These are phyloP conservation scores for Centropyge bicolor DNA, from an alignment of 2,797 vertebrate species.

Conservation along the genomic window DNA sequence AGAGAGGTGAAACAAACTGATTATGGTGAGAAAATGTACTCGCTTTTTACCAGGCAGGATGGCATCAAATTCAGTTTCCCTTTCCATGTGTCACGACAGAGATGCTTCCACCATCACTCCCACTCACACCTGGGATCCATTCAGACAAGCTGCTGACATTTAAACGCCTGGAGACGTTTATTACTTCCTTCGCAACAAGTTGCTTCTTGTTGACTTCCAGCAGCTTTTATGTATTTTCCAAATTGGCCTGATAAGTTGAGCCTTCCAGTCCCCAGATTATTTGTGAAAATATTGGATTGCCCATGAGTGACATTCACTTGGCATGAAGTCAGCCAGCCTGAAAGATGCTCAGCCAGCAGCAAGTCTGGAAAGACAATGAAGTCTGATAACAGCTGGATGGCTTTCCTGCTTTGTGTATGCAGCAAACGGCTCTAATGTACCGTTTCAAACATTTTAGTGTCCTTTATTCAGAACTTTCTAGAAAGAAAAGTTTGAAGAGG, in stretches of 20 bases:
- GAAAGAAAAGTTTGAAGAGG: background rate
- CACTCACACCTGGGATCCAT: constrained; percentile 35
- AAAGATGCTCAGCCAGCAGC: constrained; percentile 11
- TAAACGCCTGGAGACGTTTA: constrained; percentile 7
- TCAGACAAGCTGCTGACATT: constrained; percentile 13
- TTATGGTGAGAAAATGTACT: background rate
- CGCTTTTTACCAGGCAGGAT: background rate
- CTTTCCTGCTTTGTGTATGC: background rate
- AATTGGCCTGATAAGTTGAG: constrained; percentile 29
- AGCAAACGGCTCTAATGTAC: background rate
- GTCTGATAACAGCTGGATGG: background rate
- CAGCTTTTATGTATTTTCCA: constrained; percentile 14
- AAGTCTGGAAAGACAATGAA: background rate
- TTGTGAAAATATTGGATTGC: constrained; percentile 22
- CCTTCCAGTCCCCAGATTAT: background rate
- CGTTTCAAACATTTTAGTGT: background rate
- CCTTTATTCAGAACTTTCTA: background rate
- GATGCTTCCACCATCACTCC: constrained; percentile 9
- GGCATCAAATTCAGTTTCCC: background rate
- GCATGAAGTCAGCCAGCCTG: constrained; percentile 6
- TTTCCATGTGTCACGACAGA: constrained; percentile 1
- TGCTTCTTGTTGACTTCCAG: constrained; percentile 21
- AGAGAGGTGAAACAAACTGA: background rate
- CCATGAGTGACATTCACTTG: constrained; percentile 29
- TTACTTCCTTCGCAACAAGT: constrained; percentile 16